Conservation (phyloP, 2,113 vertebrate genomes). For the Brachypodius melanocephalos region DNA sequence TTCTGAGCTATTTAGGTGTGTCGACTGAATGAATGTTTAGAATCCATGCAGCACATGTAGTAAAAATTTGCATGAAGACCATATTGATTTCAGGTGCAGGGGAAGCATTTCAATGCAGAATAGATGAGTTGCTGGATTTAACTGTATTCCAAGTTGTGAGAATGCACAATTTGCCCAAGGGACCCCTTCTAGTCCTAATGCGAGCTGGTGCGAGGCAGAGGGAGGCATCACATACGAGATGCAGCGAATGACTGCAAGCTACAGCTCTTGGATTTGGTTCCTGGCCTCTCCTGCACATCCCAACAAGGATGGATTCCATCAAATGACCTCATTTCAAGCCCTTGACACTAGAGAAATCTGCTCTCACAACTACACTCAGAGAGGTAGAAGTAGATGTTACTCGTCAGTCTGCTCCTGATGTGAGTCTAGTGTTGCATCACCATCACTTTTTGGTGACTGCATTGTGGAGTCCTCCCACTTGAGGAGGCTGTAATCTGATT, state of each 20-base stretch:
- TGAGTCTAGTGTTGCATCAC: neutral
- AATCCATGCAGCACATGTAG: neutral
- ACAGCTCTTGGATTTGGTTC: neutral
- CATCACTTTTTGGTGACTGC: neutral
- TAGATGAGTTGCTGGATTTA: neutral
- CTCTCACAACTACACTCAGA: neutral
- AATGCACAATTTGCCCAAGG: neutral
- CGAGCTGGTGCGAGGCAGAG: neutral
- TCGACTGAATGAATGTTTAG: neutral
- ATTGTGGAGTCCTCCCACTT: neutral
- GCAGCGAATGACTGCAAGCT: accelerated
- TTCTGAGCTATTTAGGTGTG: conserved; percentile 32
- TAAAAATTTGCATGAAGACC: conserved; percentile 31
- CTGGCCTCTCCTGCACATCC: neutral
- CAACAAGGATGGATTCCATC: accelerated
- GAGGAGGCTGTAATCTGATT: no score
- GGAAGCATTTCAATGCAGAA: neutral
- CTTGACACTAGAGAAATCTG: neutral
- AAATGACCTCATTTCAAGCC: neutral
- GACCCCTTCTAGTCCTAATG: neutral
- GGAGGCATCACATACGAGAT: neutral
- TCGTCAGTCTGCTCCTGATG: accelerated
- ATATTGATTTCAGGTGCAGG: conserved; percentile 2
- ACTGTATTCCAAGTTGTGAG: neutral
- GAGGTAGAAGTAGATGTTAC: neutral